A percentile compares a stretch with the other conserved stretches of the same genome.
These are phyloP conservation scores for Eugnorisma glareosa DNA, from an alignment of 2,888 invertebrate genomes.

Conservation along the genomic window DNA sequence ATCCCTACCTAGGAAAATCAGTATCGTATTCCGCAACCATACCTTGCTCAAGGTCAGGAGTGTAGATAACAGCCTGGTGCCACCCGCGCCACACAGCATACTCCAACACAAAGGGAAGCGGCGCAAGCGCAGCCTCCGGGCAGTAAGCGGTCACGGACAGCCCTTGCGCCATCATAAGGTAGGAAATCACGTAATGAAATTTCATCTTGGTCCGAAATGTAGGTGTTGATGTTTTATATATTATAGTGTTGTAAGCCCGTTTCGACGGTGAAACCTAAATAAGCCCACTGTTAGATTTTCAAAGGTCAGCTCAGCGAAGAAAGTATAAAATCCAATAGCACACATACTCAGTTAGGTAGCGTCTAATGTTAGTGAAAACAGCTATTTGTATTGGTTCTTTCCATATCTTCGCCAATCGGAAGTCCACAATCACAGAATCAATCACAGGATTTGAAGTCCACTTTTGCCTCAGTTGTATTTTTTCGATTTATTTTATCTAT, in stretches of 20 bases:
- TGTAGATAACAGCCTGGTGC: conserved; percentile 88
- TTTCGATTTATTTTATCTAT: neutral
- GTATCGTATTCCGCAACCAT: conserved; percentile 14
- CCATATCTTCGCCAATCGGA: too few species aligned
- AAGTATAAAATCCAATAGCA: neutral
- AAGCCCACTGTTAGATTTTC: neutral
- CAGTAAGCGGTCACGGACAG: conserved; percentile 66
- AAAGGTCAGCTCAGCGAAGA: neutral
- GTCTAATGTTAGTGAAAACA: neutral
- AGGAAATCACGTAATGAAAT: neutral
- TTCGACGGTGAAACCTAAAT: neutral
- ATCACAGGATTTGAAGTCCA: neutral
- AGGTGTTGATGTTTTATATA: neutral
- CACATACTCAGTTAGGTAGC: neutral
- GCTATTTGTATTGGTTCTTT: neutral
- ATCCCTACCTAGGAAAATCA: neutral
- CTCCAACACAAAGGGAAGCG: conserved; percentile 87
- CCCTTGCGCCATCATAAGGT: conserved; percentile 11
- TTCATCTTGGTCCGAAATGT: conserved; percentile 32
- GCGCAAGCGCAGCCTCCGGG: conserved; percentile 68
- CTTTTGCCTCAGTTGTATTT: neutral
- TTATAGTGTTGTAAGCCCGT: neutral
- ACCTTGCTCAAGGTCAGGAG: conserved; percentile 81
- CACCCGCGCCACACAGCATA: conserved; percentile 90
- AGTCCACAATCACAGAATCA: too few species aligned